These are phyloP conservation scores for Calyptomena viridis DNA, from an alignment of 2,113 vertebrate species.

Conservation along the genomic window DNA sequence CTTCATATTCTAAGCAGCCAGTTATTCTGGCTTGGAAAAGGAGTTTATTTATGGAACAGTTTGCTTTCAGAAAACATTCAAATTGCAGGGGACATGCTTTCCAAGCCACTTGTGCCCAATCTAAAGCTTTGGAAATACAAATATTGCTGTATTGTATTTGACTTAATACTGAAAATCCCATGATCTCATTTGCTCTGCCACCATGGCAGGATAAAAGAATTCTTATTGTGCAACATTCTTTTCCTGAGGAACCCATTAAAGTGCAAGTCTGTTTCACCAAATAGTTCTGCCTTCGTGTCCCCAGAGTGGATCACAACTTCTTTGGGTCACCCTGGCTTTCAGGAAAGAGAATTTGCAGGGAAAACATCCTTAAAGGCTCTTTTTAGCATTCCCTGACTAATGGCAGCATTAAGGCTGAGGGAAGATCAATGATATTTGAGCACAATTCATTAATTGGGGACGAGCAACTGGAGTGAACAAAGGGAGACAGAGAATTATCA, in stretches of 20 bases:
- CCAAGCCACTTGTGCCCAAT: neutral
- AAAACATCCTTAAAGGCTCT: neutral
- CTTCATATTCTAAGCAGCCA: neutral
- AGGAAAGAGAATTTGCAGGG: neutral
- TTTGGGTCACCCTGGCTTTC: conserved; percentile 47
- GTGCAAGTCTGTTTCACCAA: conserved; percentile 22
- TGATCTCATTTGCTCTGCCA: conserved; percentile 17
- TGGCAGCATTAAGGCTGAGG: neutral
- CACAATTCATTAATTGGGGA: neutral
- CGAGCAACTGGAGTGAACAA: neutral
- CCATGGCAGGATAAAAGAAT: conserved; percentile 50
- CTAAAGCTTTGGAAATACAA: conserved; percentile 51
- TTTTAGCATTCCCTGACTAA: neutral
- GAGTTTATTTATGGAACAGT: neutral
- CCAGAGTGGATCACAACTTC: conserved; percentile 51
- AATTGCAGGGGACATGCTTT: conserved; percentile 46
- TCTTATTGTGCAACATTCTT: neutral
- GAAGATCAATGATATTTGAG: neutral
- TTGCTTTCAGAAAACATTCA: neutral
- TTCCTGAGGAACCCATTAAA: conserved; percentile 65
- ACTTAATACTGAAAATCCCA: conserved; percentile 37
- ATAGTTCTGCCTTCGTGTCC: neutral
- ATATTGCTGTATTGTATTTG: neutral
- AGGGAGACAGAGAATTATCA: neutral
- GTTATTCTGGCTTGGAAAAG: neutral